Percentiles rank a stretch among this genome's conserved stretches.
phyloP scores from a whole-genome alignment of 1,140 invertebrate species.

The Acromyrmex heyeri region DNA sequence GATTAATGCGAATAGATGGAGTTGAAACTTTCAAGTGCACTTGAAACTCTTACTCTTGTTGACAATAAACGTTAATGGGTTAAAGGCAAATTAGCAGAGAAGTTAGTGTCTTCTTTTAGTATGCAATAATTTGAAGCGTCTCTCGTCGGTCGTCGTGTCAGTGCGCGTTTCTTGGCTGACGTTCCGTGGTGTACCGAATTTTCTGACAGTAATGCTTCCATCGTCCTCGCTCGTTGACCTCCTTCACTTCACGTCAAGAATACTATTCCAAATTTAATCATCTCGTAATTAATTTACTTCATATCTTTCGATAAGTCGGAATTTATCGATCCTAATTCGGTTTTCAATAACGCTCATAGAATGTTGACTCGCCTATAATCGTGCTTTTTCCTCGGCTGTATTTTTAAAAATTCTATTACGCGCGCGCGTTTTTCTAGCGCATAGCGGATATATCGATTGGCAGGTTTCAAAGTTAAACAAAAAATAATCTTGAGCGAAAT shows the following conservation, averaged over 20 bases:
- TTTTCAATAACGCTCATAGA: constrained; percentile 5
- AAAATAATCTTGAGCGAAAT: neutral
- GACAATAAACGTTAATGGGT: constrained; percentile 9
- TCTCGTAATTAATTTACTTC: constrained; percentile 30
- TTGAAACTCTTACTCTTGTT: constrained; percentile 16
- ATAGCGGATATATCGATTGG: neutral
- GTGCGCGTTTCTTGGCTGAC: constrained; percentile 63
- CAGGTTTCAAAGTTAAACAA: constrained; percentile 2
- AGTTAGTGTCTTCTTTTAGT: constrained; percentile 11
- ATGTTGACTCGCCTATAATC: constrained; percentile 22
- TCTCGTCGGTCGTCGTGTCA: constrained; percentile 70
- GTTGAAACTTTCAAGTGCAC: constrained; percentile 10
- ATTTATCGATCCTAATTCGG: constrained; percentile 17
- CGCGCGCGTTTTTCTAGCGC: neutral
- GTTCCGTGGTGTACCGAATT: constrained; percentile 69
- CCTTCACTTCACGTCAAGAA: constrained; percentile 10
- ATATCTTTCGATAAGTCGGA: neutral
- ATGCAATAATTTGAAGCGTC: constrained; percentile 72
- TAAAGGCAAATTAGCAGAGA: constrained; percentile 21
- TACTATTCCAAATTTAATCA: constrained; percentile 45
- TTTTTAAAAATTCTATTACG: neutral
- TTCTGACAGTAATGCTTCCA: constrained; percentile 77
- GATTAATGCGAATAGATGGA: constrained; percentile 25
- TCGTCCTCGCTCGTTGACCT: constrained; percentile 51
- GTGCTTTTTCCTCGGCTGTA: neutral